Conservation (phyloP, 37 sponge, comb jelly and placozoan genomes). For the Agelas oroides region DNA sequence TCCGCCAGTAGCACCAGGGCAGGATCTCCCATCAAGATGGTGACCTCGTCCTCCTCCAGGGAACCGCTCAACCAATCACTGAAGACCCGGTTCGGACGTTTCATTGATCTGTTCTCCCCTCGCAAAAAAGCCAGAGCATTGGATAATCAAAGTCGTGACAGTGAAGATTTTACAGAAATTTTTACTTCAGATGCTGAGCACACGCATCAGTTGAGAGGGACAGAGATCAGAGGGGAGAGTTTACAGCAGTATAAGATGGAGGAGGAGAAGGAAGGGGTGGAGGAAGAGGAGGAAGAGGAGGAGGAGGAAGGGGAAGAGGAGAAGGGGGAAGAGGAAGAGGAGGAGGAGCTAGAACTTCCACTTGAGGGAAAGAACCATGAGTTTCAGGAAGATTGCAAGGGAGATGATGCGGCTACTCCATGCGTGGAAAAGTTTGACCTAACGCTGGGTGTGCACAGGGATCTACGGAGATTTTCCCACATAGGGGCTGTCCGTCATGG, state of each 20-base stretch:
- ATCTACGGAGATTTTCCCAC: no score
- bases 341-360: background rate
- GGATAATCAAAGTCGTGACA: background rate
- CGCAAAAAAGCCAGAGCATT: background rate
- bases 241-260: background rate
- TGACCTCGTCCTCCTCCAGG: background rate
- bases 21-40: no score
- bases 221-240: background rate
- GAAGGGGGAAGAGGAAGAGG: background rate
- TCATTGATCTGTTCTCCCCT: background rate
- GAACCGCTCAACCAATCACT: background rate
- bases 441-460: no score
- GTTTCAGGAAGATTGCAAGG: no score
- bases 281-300: constrained; percentile 28
- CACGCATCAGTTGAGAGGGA: background rate
- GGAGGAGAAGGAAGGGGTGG: background rate
- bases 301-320: background rate
- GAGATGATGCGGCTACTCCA: no score
- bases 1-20: background rate
- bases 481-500: no score
- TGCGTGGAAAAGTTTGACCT: no score
- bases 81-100: no score
- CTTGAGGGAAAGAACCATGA: no score
- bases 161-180: constrained; percentile 35
- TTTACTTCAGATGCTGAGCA: constrained; percentile 1